These are phyloP conservation scores for Acrobasis repandana DNA, from an alignment of 2,888 invertebrate species.

Conservation along the genomic window DNA sequence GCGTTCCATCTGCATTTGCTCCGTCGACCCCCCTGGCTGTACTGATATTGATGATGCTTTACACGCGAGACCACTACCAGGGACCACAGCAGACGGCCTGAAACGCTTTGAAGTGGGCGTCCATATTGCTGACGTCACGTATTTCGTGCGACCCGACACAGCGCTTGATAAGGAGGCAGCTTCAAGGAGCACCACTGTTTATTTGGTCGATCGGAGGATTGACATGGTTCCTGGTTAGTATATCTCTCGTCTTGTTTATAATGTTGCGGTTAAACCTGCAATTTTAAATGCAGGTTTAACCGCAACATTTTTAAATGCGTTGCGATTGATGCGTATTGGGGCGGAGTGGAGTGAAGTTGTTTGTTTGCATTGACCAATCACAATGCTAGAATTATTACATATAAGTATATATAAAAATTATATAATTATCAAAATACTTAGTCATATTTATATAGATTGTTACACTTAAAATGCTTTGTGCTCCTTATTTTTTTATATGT, in stretches of 20 bases:
- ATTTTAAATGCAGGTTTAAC: no score
- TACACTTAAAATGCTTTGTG: no score
- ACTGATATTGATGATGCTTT: conserved; percentile 99
- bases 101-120: conserved; percentile 90
- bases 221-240: conserved; percentile 89
- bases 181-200: conserved; percentile 97
- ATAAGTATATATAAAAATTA: no score
- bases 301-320: no score
- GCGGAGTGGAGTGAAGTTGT: no score
- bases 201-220: conserved; percentile 95
- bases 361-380: no score
- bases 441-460: no score
- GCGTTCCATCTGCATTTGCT: conserved; percentile 93
- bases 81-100: conserved; percentile 66
- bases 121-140: conserved; percentile 99
- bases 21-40: conserved; percentile 99
- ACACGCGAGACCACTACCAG: conserved; percentile 90
- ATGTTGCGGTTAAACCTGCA: no score
- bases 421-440: no score
- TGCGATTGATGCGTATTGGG: no score
- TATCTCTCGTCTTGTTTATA: not conserved
- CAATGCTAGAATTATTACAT: no score
- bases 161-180: conserved; percentile 97
- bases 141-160: conserved; percentile 96
- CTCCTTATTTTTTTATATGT: no score